phyloP scores from a whole-genome alignment of 2,113 vertebrate genomes.

The Oreochromis niloticus region DNA sequence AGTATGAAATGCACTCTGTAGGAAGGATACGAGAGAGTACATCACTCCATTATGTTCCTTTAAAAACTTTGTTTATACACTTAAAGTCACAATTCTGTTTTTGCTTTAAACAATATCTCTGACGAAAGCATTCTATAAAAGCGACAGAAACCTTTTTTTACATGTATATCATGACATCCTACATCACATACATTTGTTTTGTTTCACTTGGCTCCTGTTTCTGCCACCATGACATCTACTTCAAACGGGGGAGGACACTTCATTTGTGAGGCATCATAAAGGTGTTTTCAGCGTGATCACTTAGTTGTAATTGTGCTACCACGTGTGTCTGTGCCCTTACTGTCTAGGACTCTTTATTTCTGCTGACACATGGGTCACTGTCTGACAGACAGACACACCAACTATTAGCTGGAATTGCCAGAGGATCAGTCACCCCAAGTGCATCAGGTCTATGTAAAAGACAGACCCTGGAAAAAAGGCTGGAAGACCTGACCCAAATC shows the following conservation, averaged over 20 bases:
- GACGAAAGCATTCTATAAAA: neutral
- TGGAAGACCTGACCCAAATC: slow-evolving; percentile 58
- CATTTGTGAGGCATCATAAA: neutral
- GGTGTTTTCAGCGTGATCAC: neutral
- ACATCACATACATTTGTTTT: neutral
- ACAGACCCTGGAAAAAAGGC: slow-evolving; percentile 10
- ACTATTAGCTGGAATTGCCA: slow-evolving; percentile 24
- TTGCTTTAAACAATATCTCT: neutral
- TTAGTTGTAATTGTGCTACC: neutral
- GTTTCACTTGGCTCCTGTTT: neutral
- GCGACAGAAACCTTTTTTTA: neutral
- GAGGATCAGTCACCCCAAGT: slow-evolving; percentile 32
- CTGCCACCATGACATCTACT: neutral
- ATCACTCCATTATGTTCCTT: neutral
- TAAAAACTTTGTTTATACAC: neutral
- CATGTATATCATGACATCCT: neutral
- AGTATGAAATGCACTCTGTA: neutral
- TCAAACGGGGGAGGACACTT: neutral
- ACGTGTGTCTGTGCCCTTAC: neutral
- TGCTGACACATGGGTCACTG: slow-evolving; percentile 1
- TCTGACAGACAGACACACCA: neutral
- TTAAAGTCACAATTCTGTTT: neutral
- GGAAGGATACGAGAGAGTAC: neutral
- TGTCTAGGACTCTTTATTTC: slow-evolving; percentile 7
- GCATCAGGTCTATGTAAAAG: slow-evolving; percentile 50